Evolutionary conservation across 2,113 vertebrate genomes (phyloP), one percentile per base, ranked within the genome.

Genomic region (Pteruthius melanotis): DNA sequence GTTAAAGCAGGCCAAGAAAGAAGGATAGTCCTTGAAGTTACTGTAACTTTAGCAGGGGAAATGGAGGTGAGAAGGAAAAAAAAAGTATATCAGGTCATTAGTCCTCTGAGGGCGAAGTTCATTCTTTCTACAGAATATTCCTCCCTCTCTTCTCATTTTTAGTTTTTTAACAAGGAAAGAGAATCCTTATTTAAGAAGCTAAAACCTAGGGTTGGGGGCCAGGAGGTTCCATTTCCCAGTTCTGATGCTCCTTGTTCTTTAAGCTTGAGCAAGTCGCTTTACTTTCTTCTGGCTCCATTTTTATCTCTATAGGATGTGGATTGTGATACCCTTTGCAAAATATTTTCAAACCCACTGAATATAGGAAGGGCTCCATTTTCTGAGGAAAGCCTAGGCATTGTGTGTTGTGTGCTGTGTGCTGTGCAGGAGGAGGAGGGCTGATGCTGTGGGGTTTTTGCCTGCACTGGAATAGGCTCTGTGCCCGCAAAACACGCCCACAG

Each of bases 121-220:
- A 86, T 49, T 88, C 82, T 85, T 42, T 81, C 66, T 93, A 4
- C 42, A 76, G 68, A 82, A 88, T 91, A 80, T 54, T 91, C 50
- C 27, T 84, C 30, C 44, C 26, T 35, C 47, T 61, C 35, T 57
- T 94, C 78, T 19, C 57, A 76, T 89, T 87, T 92, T 85, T 65
- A 93, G 30, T 37, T 89, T 91, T 88, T 94, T 96, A 94, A 95
- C 94, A 85, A 92, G 75, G 71, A 83, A 92, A 81, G 75, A 92
- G 54, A 83, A 82, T 80, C 75, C 31, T 80, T 91, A 71, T 77
- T 88, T 79, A 83, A 93, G 93, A 83, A 90, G 28, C 35, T 69
- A 77, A 95, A 95, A 94, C 82, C n/a, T 76, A 26, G 45, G 13
- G 56, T 78, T 83, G 45, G 79, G 35, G 74, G 42, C 83, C 66